Evolutionary conservation across 37 sponge, comb jelly and placozoan species (phyloP).

Genomic region (Diacarnus erythraeanus): DNA sequence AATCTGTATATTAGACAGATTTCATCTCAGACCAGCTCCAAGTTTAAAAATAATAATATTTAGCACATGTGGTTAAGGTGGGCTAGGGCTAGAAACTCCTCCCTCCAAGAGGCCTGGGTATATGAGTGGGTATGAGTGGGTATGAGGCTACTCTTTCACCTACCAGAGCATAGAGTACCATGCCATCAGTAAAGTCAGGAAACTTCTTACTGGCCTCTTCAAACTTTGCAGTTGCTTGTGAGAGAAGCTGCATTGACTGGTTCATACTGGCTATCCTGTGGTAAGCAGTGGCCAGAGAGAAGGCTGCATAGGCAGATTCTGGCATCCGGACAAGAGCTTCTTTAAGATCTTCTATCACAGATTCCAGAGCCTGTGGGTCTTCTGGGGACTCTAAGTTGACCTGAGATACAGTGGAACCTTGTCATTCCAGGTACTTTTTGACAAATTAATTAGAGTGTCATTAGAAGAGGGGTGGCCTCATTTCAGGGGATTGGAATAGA

Average conservation of each 20-base stretch:
- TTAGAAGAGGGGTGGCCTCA: background rate
- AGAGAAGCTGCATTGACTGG: slow-evolving; percentile 38
- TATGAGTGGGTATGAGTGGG: background rate
- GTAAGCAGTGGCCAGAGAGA: slow-evolving; percentile 34
- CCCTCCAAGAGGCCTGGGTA: background rate
- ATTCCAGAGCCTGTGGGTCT: background rate
- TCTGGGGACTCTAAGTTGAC: slow-evolving; percentile 33
- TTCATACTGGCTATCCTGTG: slow-evolving; percentile 33
- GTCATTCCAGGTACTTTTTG: too few relatives aligned
- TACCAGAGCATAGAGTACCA: slow-evolving; percentile 52
- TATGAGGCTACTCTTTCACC: background rate
- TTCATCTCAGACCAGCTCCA: too few relatives aligned
- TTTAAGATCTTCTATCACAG: slow-evolving; percentile 29
- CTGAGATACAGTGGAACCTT: too few relatives aligned
- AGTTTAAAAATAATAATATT: background rate
- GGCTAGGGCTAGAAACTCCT: background rate
- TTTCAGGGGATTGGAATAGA: background rate
- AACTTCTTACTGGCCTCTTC: slow-evolving; percentile 34
- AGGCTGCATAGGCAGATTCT: slow-evolving; percentile 18
- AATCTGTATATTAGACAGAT: too few relatives aligned
- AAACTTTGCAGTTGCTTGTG: slow-evolving; percentile 26
- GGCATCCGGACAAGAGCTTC: slow-evolving; percentile 27
- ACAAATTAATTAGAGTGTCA: too few relatives aligned
- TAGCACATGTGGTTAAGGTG: background rate
- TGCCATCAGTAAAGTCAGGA: slow-evolving; percentile 43